Percentiles rank a stretch among this genome's conserved stretches.
phyloP scores from a whole-genome alignment of 2,113 vertebrate species.

The Gopherus flavomarginatus region DNA sequence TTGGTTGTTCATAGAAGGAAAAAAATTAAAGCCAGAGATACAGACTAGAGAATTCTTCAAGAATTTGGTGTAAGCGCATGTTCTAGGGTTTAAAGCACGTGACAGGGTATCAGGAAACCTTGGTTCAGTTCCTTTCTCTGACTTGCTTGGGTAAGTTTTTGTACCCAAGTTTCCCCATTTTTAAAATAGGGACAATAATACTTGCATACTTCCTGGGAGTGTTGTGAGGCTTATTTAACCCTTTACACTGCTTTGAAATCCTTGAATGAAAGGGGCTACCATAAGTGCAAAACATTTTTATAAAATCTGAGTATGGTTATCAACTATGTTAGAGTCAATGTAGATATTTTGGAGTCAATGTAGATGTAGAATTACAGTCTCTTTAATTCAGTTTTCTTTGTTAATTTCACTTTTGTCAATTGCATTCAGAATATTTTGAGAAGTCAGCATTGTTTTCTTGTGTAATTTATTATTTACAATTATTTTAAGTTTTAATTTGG shows the following conservation, averaged over 20 bases:
- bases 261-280: not conserved
- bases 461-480: not conserved
- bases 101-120: not conserved
- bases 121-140: not conserved
- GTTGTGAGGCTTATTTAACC: not conserved
- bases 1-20: not conserved
- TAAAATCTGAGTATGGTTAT: not conserved
- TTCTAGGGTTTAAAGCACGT: not conserved
- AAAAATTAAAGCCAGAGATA: not conserved
- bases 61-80: not conserved
- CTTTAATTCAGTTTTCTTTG: not conserved
- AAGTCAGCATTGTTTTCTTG: not conserved
- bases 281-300: not conserved
- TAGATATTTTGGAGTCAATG: not conserved
- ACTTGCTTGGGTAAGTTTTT: not conserved
- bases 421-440: not conserved
- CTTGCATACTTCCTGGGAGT: not conserved
- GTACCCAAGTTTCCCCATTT: not conserved
- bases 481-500: not conserved
- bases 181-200: not conserved
- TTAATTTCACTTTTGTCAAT: not conserved
- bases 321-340: not conserved
- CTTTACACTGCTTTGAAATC: not conserved
- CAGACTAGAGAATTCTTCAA: not conserved
- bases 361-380: not conserved